A percentile compares a stretch with the other conserved stretches of the same genome.
Evolutionary conservation across 2,888 invertebrate genomes (phyloP).

Genomic region (Spatulosminthurus flaviceps): DNA sequence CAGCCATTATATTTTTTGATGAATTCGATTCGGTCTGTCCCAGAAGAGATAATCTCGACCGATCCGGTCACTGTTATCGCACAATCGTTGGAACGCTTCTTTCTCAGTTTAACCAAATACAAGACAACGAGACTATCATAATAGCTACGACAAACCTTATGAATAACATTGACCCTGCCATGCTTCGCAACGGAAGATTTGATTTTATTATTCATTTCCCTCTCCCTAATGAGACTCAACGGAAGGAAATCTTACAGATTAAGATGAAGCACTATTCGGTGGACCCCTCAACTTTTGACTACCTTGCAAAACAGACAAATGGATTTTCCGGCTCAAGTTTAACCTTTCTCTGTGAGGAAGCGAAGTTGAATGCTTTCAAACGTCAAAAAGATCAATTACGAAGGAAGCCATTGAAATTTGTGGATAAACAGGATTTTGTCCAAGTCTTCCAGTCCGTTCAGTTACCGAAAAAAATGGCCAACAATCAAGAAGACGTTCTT

Average conservation of each 20-base stretch:
- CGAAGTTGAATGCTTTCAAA: slow-evolving; percentile 40
- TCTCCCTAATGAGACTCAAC: slow-evolving; percentile 24
- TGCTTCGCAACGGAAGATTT: slow-evolving; percentile 41
- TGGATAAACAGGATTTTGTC: slow-evolving; percentile 27
- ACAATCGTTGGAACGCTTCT: slow-evolving; percentile 39
- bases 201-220: slow-evolving; percentile 41
- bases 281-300: neutral
- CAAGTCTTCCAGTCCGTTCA: slow-evolving; percentile 10
- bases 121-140: slow-evolving; percentile 36
- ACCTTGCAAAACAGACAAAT: neutral
- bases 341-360: slow-evolving; percentile 26
- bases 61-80: slow-evolving; percentile 4
- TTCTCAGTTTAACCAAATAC: slow-evolving; percentile 37
- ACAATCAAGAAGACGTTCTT: neutral
- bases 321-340: slow-evolving; percentile 29
- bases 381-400: neutral
- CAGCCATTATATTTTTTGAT: slow-evolving; percentile 43
- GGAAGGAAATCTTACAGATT: slow-evolving; percentile 18
- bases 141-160: slow-evolving; percentile 37
- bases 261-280: slow-evolving; percentile 28
- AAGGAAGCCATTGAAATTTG: neutral
- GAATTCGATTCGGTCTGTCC: slow-evolving; percentile 46
- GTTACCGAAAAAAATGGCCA: neutral
- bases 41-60: neutral
- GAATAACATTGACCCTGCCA: slow-evolving; percentile 41